phyloP scores from a whole-genome alignment of 2,113 vertebrate genomes.

The Oxyruncus cristatus region DNA sequence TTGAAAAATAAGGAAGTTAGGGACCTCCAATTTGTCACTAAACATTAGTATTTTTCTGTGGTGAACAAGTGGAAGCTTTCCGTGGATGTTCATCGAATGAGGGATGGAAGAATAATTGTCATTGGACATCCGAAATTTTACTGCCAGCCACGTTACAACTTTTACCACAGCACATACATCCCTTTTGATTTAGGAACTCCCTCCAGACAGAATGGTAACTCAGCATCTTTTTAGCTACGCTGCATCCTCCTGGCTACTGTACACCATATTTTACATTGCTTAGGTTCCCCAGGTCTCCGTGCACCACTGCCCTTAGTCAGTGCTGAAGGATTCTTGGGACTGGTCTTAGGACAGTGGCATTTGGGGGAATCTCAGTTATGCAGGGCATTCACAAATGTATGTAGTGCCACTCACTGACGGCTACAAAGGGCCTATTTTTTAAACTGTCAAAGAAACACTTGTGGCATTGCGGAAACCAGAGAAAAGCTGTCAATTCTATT shows the following conservation, averaged over 20 bases:
- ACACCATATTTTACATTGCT: background rate
- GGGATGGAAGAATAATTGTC: background rate
- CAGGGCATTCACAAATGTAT: conserved; percentile 95
- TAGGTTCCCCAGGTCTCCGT: conserved; percentile 22
- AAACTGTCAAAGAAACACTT: conserved; percentile 94
- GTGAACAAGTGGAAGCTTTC: background rate
- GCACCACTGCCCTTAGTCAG: conserved; percentile 31
- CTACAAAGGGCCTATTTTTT: conserved; percentile 93
- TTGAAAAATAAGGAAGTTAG: background rate
- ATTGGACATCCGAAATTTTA: background rate
- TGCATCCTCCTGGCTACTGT: background rate
- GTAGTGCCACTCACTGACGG: conserved; percentile 80
- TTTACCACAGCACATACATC: background rate
- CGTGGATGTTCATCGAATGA: background rate
- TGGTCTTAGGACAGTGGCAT: conserved; percentile 77
- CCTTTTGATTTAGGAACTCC: background rate
- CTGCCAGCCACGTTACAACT: background rate
- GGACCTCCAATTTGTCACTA: background rate
- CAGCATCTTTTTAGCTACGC: background rate
- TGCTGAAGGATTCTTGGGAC: conserved; percentile 80
- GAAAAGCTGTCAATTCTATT: conserved; percentile 88
- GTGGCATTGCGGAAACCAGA: conserved; percentile 81
- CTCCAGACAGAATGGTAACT: background rate
- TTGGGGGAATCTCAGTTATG: conserved; percentile 91
- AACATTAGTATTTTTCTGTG: background rate